Evolutionary conservation across 2,113 vertebrate genomes (phyloP), one percentile per base, ranked within the genome.

Genomic region (Gavialis gangeticus): DNA sequence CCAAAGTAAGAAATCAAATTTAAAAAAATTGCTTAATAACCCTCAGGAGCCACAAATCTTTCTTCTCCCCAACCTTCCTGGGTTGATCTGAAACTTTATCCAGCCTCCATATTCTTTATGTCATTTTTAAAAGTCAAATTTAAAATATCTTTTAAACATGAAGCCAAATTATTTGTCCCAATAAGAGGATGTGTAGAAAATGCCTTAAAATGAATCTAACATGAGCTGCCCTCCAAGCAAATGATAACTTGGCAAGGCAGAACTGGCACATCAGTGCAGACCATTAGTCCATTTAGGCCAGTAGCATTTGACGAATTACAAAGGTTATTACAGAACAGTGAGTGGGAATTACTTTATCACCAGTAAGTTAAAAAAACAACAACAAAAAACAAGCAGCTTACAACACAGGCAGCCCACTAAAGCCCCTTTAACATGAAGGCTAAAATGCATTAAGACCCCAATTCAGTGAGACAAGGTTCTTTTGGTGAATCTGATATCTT

Each of bases 301-400:
- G 94, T 75, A 88, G 88, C 76, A 79, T 88, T 81, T 89, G 88
- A 94, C 86, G 96, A 95, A 96, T 93, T 84, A 92, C 86, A 92
- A 90, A 94, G 90, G 91, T 91, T 95, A 94, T 85, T 92, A 94
- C 91, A 94, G 90, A 93, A 96, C 94, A 97, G 69, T 77, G 79
- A 75, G 82, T 87, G 66, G 77, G 92, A 95, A 96, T 96, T 94
- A 90, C 86, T 96, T 92, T 84, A 94, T 90, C 79, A 9, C 86
- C 88, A 73, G 84, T 92, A 95, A 90, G 79, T 91, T 81, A 91
- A 94, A 84, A 90, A 94, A 91, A 0, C 85, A 46, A 46, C 46
- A 46, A 46, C 46, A 46, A 46, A 7, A 46, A 46, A 46, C 46
- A 46, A 46, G 46, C 46, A 46, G 46, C 30, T 22, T 13, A 22